Conservation (phyloP, 2,113 vertebrate genomes). For the Oplegnathus fasciatus region DNA sequence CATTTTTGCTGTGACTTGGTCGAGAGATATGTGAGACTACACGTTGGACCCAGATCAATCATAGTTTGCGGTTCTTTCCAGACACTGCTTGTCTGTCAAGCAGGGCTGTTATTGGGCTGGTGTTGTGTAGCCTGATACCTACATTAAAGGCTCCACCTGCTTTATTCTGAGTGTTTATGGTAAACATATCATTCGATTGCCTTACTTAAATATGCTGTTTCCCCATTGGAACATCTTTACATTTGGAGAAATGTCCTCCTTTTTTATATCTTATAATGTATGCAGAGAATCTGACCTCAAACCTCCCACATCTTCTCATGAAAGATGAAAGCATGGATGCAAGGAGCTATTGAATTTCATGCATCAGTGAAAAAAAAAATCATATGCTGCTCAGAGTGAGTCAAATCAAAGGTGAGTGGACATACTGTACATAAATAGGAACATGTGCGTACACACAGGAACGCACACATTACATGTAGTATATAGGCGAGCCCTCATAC, state of each 20-base stretch:
- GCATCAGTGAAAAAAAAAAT: slow-evolving; percentile 57
- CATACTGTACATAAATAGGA: slow-evolving; percentile 46
- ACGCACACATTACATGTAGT: background rate
- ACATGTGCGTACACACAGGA: background rate
- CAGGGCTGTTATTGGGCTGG: background rate
- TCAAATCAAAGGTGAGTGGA: slow-evolving; percentile 48
- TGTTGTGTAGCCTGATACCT: background rate
- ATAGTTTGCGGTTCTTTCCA: background rate
- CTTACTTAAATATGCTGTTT: background rate
- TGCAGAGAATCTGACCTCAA: slow-evolving; percentile 17
- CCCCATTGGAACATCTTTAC: background rate
- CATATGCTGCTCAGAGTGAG: slow-evolving; percentile 34
- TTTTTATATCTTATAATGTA: background rate
- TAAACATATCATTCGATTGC: background rate
- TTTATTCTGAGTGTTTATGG: background rate
- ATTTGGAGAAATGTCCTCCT: background rate
- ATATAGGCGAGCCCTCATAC: background rate
- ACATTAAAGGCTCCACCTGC: background rate
- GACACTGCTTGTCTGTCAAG: background rate
- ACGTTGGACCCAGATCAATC: no score
- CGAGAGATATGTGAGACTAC: background rate
- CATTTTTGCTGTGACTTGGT: no score
- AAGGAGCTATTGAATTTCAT: slow-evolving; percentile 54
- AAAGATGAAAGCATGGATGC: slow-evolving; percentile 36
- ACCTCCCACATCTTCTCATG: slow-evolving; percentile 20